Conservation (phyloP, 37 sponge, comb jelly and placozoan species). For the Crambe crambe region DNA sequence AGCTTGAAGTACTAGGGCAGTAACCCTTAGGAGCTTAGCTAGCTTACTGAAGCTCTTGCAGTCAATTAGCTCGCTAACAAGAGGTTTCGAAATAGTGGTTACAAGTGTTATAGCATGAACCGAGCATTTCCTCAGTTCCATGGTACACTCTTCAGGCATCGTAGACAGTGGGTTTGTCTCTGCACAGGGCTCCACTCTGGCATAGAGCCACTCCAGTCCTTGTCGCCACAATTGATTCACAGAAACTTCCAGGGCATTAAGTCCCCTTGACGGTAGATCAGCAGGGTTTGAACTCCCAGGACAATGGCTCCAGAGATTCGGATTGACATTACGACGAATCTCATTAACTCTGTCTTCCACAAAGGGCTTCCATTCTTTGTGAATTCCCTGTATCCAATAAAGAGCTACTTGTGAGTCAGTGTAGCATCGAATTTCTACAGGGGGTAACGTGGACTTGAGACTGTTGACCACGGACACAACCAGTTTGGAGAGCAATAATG, state of each 20-base stretch:
- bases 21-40: too few species aligned
- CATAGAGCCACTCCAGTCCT: constrained; percentile 59
- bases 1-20: constrained; percentile 22
- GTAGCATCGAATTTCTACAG: constrained; percentile 27
- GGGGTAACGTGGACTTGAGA: background rate
- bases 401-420: constrained; percentile 63
- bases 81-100: background rate
- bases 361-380: constrained; percentile 57
- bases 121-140: background rate
- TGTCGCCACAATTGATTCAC: constrained; percentile 45
- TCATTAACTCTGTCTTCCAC: constrained; percentile 33
- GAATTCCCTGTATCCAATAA: constrained; percentile 36
- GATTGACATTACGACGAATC: constrained; percentile 23
- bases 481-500: constrained; percentile 41
- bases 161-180: too few species aligned
- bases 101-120: background rate
- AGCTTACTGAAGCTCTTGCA: too few species aligned
- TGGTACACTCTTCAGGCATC: too few species aligned
- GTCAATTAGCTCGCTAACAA: too few species aligned
- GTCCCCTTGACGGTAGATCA: constrained; percentile 41
- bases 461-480: constrained; percentile 13
- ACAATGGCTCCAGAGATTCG: constrained; percentile 55
- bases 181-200: too few species aligned
- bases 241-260: constrained; percentile 24
- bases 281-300: constrained; percentile 43